A percentile compares a stretch with the other conserved stretches of the same genome.
Evolutionary conservation across 2,888 invertebrate species (phyloP).

Genomic region (Smittia sp.): DNA sequence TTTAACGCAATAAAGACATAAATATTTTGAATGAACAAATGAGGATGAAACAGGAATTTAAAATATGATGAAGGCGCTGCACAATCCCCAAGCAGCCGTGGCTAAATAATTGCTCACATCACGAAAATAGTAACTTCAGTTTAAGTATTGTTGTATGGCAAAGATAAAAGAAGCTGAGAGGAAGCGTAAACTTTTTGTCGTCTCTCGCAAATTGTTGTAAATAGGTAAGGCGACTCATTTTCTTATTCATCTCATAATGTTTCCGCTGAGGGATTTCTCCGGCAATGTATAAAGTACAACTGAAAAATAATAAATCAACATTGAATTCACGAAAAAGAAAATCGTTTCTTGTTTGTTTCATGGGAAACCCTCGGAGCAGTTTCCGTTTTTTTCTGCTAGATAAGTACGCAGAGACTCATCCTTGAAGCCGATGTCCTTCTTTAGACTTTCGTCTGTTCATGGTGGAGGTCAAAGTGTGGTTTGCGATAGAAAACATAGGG

Average conservation of each 20-base stretch:
- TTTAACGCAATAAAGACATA: not conserved
- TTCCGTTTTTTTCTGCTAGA: too few species aligned
- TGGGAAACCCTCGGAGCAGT: too few species aligned
- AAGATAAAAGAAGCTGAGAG: not conserved
- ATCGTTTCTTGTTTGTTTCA: too few species aligned
- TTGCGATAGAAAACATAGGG: too few species aligned
- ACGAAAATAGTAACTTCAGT: not conserved
- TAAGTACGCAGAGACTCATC: too few species aligned
- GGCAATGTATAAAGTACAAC: too few species aligned
- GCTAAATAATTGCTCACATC: slow-evolving; percentile 25
- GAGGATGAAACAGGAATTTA: slow-evolving; percentile 18
- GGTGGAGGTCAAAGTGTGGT: too few species aligned
- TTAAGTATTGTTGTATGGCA: not conserved
- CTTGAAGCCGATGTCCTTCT: too few species aligned
- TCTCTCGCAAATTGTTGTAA: slow-evolving; percentile 11
- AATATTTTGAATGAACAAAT: not conserved
- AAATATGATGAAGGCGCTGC: not conserved
- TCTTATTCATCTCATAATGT: not conserved
- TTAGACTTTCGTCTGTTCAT: too few species aligned
- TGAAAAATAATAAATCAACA: too few species aligned
- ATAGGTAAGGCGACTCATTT: not conserved
- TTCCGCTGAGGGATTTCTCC: too few species aligned
- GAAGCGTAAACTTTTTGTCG: not conserved
- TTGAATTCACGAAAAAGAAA: too few species aligned
- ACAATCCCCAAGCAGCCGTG: not conserved